Evolutionary conservation across 2,797 vertebrate genomes (phyloP).

Genomic region (Ceryle rudis): DNA sequence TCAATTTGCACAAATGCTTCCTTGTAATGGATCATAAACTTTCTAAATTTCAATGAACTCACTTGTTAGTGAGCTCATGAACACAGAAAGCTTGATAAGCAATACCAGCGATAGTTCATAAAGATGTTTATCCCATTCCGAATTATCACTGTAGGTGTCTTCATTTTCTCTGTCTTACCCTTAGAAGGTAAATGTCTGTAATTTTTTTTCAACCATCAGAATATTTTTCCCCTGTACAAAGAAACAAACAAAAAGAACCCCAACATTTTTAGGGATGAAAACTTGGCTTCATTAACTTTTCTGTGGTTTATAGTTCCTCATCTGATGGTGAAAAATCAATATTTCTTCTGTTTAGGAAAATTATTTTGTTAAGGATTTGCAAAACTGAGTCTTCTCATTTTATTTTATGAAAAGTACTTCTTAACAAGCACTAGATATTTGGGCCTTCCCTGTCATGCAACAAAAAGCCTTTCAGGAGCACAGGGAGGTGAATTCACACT

Average conservation of each 20-base stretch:
- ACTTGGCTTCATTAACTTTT: not conserved
- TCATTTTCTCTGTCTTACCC: not conserved
- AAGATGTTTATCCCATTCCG: not conserved
- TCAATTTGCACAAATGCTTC: not conserved
- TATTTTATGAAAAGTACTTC: not conserved
- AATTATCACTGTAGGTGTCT: not conserved
- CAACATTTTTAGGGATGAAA: not conserved
- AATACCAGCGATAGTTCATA: not conserved
- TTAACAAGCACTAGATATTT: not conserved
- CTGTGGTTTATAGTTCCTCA: not conserved
- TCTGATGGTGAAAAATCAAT: not conserved
- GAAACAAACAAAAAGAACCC: not conserved
- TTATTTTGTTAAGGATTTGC: not conserved
- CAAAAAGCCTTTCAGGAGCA: not conserved
- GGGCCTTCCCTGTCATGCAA: not conserved
- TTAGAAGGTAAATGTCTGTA: not conserved
- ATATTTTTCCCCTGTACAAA: not conserved
- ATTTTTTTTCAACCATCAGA: accelerated
- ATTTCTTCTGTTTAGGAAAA: not conserved
- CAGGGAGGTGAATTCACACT: not conserved
- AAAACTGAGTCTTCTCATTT: not conserved
- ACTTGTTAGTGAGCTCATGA: not conserved
- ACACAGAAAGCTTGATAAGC: not conserved
- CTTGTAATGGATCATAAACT: not conserved
- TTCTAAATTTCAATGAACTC: not conserved